Percentiles rank a stretch among this genome's conserved stretches.
phyloP scores from a whole-genome alignment of 1,140 invertebrate genomes.

The Orius insidiosus region DNA sequence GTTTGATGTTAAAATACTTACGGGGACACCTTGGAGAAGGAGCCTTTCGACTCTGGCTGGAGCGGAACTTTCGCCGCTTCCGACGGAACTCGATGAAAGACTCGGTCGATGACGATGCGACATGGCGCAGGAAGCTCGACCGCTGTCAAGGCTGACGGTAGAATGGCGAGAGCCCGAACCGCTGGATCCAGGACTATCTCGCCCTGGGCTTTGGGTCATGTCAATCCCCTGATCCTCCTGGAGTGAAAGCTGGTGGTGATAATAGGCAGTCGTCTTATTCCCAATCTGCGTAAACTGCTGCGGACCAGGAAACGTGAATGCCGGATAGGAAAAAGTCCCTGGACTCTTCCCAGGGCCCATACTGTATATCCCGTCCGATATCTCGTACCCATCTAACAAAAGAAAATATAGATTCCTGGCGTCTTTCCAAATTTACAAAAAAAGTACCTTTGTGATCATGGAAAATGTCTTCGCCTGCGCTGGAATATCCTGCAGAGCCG shows the following conservation, averaged over 20 bases:
- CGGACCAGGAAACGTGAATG: constrained; percentile 32
- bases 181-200: constrained; percentile 73
- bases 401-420: too few relatives aligned
- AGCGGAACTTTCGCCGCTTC: constrained; percentile 39
- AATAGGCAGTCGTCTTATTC: constrained; percentile 41
- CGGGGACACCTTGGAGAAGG: constrained; percentile 42
- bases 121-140: constrained; percentile 48
- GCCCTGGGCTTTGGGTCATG: constrained; percentile 62
- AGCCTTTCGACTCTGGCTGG: constrained; percentile 37
- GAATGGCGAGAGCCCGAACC: constrained; percentile 70
- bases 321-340: constrained; percentile 33
- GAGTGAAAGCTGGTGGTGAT: constrained; percentile 52
- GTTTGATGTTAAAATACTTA: constrained; percentile 17
- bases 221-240: constrained; percentile 53
- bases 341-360: constrained; percentile 31
- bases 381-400: constrained; percentile 25
- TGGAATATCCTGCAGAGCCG: constrained; percentile 27
- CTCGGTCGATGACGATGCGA: constrained; percentile 16
- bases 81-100: constrained; percentile 48
- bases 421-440: too few relatives aligned
- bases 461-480: constrained; percentile 48
- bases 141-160: constrained; percentile 81
- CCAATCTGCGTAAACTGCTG: constrained; percentile 23
- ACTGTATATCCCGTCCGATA: constrained; percentile 16
- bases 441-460: constrained; percentile 32